Percentiles rank a stretch among this genome's conserved stretches.
Conservation (phyloP, 92 coral and sea anemone species). For the Actinernus sp. region DNA sequence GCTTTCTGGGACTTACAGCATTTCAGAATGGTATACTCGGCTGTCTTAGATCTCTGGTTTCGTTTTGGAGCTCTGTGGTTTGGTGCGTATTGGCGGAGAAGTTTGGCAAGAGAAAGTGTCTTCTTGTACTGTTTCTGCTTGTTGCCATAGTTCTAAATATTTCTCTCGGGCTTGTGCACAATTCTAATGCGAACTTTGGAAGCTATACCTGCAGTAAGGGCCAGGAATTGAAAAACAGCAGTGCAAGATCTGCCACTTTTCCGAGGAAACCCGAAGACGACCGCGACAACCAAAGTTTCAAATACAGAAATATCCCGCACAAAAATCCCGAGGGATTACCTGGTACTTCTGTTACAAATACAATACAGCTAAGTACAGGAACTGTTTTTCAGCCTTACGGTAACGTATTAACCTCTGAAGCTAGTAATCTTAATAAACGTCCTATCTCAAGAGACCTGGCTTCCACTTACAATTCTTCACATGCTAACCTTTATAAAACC, state of each 20-base stretch:
- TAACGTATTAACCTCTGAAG: neutral
- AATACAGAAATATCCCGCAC: neutral
- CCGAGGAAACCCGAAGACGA: neutral
- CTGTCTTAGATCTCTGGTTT: conserved; percentile 64
- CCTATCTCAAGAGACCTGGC: neutral
- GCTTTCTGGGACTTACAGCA: conserved; percentile 92
- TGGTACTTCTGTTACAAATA: too few relatives aligned
- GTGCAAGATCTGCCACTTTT: neutral
- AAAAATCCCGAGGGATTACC: too few relatives aligned
- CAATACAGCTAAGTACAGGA: too few relatives aligned
- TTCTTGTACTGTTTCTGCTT: conserved; percentile 60
- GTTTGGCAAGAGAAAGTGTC: conserved; percentile 71
- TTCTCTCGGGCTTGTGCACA: conserved; percentile 72
- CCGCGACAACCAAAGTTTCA: neutral
- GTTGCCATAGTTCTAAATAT: conserved; percentile 69
- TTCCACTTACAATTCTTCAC: neutral
- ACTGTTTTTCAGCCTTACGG: neutral
- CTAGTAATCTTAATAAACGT: neutral
- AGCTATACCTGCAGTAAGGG: conserved; percentile 38
- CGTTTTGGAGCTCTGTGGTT: conserved; percentile 85
- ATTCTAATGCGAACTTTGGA: conserved; percentile 43
- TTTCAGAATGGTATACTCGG: conserved; percentile 90
- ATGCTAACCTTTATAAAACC: neutral
- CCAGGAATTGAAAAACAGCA: neutral
- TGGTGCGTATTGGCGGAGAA: conserved; percentile 74